Evolutionary conservation across 2,797 vertebrate species (phyloP), one percentile per base, ranked within the genome.

Genomic region (Hoplostethus mediterraneus): DNA sequence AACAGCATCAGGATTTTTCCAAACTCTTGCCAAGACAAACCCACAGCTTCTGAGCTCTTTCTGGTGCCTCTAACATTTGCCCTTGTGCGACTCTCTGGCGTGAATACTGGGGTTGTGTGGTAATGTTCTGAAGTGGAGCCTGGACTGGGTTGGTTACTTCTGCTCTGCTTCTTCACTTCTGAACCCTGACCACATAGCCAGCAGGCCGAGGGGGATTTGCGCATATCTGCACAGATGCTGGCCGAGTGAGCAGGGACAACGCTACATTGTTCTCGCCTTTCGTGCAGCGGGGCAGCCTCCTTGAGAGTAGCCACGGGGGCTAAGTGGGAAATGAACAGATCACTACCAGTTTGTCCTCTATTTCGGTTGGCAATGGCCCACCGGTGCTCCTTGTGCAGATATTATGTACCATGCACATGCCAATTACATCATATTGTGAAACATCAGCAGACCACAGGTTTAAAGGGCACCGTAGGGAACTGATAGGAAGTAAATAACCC

Each of bases 91-190:
- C 61, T 79, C 31, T 63, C 28, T 36, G 36, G 40, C 28, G 40
- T 71, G 75, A 82, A 78, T 48, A 63, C 52, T 53, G 40, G 65
- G 63, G 57, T 69, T 75, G 75, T 81, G 79, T 68, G 67, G 60
- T 40, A 72, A 69, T 54, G 77, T 56, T 82, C 69, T 83, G 63
- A 49, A 80, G 74, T 72, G 21, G 21, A 21, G 21, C 21, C 21
- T 75, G 82, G 75, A 82, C 82, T 63, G 45, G 61, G 58, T 83
- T 72, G 79, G 73, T 91, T 91, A 89, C 80, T 94, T 93, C 91
- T 90, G 90, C 90, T 92, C 92, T 84, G 88, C 85, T 92, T 92
- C 88, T 86, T 90, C 85, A 89, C 77, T 90, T 92, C 83, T 91
- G 90, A 93, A 90, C 79, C 80, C 73, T 76, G 73, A 78, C 74